Base-by-base conservation (phyloP, 2,113 vertebrate genomes). In the Stercorarius parasiticus region DNA sequence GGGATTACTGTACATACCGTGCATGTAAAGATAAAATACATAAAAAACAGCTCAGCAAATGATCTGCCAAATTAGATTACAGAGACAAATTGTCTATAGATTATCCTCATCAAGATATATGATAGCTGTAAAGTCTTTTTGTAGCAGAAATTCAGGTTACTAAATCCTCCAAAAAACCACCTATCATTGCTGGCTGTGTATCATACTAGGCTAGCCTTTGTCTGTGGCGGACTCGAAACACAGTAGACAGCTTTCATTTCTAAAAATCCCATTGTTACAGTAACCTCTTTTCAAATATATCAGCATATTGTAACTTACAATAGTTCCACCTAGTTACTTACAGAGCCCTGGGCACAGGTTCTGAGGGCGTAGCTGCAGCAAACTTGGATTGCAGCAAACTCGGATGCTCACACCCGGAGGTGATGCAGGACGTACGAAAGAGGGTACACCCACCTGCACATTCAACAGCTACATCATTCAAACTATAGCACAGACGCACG, bases 401-500 rank as follows among this genome's bases (percentile, higher is more conserved):
- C 4, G 0, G 7, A 52, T 11, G 30, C 55, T 74, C 2, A 1
- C 19, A 36, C 15, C 58, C 9, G 3, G 30, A 49, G 38, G 34
- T 0, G 1, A 65, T 42, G 36, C 52, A 86, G 59, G 50, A 66
- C 45, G n/a, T 62, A 45, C 13, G 1, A 3, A 74, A 53, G 38
- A 18, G 23, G 34, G 30, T 13, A 26, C n/a, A 40, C 8, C 22
- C 42, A 77, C 36, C 58, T 65, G 26, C 3, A 5, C 7, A 43
- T 70, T 49, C 71, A 81, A 58, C 29, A 90, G 73, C 56, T 64
- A 50, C 56, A 45, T 86, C 58, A 56, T 69, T 77, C 50, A 90
- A 82, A 70, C 55, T 61, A 10, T 4, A 25, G 59, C 72, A 70
- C 17, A 36, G 30, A 66, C 10, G 14, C 23, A 43, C 0, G 0